phyloP scores from a whole-genome alignment of 2,888 invertebrate genomes.

The Eudemis profundana region DNA sequence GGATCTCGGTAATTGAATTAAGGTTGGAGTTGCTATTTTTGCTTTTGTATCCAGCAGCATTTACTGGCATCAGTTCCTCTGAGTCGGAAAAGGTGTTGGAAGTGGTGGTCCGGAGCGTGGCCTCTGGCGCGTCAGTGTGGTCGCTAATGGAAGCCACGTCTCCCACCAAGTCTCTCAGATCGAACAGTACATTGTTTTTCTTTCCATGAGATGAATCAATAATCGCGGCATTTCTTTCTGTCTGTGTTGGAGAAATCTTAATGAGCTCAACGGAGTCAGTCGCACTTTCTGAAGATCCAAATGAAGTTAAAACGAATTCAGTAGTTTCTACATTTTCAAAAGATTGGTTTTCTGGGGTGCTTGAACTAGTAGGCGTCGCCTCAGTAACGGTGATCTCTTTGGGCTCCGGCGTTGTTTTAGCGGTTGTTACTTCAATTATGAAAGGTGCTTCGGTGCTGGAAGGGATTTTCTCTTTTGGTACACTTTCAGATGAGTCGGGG shows the following conservation, averaged over 20 bases:
- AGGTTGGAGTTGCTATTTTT: conserved; percentile 77
- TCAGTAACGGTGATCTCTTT: conserved; percentile 64
- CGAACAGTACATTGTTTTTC: conserved; percentile 67
- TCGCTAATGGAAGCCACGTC: conserved; percentile 79
- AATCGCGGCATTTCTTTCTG: conserved; percentile 65
- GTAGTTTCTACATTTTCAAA: conserved; percentile 74
- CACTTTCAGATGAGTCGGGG: conserved; percentile 65
- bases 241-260: conserved; percentile 63
- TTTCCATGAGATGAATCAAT: conserved; percentile 63
- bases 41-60: conserved; percentile 76
- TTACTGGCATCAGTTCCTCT: conserved; percentile 77
- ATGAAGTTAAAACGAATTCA: conserved; percentile 68
- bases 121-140: conserved; percentile 61
- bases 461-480: conserved; percentile 59
- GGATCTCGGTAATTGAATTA: conserved; percentile 77
- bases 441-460: conserved; percentile 59
- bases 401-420: conserved; percentile 57
- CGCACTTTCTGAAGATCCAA: conserved; percentile 70
- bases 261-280: conserved; percentile 74
- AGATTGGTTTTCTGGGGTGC: conserved; percentile 56
- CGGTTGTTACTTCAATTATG: conserved; percentile 51
- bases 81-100: conserved; percentile 70
- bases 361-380: conserved; percentile 49
- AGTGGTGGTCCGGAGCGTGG: conserved; percentile 49
- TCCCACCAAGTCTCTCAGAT: conserved; percentile 76